Conservation (phyloP, 2,797 vertebrate species). For the Ctenochaetus hawaiiensis region DNA sequence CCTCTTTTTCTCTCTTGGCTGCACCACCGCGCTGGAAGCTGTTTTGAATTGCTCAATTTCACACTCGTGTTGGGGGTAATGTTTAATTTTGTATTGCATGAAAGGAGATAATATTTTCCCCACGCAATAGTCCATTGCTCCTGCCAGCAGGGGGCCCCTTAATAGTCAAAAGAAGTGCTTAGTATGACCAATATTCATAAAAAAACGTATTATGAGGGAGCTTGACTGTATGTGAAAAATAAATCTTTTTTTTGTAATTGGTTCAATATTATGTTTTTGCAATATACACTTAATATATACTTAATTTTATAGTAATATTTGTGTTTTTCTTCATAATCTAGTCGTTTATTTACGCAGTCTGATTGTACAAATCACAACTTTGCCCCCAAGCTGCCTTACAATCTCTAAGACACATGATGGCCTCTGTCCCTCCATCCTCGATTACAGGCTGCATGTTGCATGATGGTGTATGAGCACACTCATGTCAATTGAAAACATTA, state of each 20-base stretch:
- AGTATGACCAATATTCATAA: constrained; percentile 21
- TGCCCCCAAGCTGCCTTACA: background rate
- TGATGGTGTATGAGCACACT: background rate
- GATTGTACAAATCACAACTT: background rate
- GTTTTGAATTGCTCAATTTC: constrained; percentile 63
- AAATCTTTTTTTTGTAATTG: background rate
- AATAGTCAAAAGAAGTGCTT: constrained; percentile 39
- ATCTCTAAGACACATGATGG: background rate
- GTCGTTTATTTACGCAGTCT: no score
- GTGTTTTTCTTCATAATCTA: no score
- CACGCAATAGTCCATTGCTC: constrained; percentile 20
- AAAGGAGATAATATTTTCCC: constrained; percentile 38
- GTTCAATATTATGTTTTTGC: background rate
- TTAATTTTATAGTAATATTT: no score
- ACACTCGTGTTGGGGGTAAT: constrained; percentile 52
- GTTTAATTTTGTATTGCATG: constrained; percentile 63
- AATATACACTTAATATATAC: background rate
- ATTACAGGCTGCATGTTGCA: background rate
- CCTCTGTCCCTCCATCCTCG: background rate
- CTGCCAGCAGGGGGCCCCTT: constrained; percentile 70
- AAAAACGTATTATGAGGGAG: background rate
- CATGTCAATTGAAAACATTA: constrained; percentile 22
- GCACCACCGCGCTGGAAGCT: constrained; percentile 41
- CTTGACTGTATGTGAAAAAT: background rate
- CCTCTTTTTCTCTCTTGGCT: constrained; percentile 6